Evolutionary conservation across 1,140 invertebrate species (phyloP).

Genomic region (Caenorhabditis brenneri): DNA sequence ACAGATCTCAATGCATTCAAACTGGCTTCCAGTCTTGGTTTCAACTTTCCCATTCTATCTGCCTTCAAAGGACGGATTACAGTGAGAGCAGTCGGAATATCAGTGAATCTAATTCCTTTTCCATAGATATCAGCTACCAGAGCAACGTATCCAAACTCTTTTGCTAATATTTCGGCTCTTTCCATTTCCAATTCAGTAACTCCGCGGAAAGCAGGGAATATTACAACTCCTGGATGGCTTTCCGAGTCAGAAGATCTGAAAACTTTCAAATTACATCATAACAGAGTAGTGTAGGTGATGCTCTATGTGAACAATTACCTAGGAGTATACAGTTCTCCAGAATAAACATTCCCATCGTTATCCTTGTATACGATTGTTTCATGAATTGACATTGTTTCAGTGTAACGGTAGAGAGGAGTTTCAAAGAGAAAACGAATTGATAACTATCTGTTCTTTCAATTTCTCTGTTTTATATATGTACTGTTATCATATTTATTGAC

Average conservation of each 20-base stretch:
- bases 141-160: constrained; percentile 61
- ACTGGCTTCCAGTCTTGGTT: constrained; percentile 52
- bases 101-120: constrained; percentile 57
- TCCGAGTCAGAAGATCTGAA: not conserved
- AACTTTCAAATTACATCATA: not conserved
- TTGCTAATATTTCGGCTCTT: constrained; percentile 54
- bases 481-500: not conserved
- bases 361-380: constrained; percentile 12
- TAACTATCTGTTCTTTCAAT: too few species aligned
- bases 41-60: constrained; percentile 45
- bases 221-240: constrained; percentile 54
- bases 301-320: constrained; percentile 4
- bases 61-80: constrained; percentile 51
- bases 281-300: not conserved
- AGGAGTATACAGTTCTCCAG: constrained; percentile 41
- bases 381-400: not conserved
- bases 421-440: not conserved
- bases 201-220: constrained; percentile 58
- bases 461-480: not conserved
- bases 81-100: constrained; percentile 53
- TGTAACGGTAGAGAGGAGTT: not conserved
- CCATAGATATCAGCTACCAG: constrained; percentile 65
- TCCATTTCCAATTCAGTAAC: constrained; percentile 53
- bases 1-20: constrained; percentile 53
- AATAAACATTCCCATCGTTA: constrained; percentile 18